These are phyloP conservation scores for Coregonus clupeaformis DNA, from an alignment of 2,113 vertebrate species.

Conservation along the genomic window DNA sequence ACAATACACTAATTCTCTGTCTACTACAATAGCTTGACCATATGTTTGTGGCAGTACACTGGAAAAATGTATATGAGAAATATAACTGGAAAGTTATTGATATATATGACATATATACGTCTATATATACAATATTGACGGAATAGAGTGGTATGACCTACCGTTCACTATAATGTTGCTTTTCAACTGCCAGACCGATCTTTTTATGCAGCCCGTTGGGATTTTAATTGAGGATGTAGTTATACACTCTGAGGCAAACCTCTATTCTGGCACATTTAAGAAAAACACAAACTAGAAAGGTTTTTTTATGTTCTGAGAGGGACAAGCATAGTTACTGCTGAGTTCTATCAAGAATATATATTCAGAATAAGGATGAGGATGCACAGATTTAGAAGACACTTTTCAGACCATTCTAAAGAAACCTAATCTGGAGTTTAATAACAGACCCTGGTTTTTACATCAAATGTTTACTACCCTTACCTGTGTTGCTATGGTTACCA, in stretches of 20 bases:
- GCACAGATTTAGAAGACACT: slow-evolving; percentile 46
- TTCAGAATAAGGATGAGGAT: slow-evolving; percentile 49
- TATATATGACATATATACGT: slow-evolving; percentile 2
- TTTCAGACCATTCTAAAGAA: slow-evolving; percentile 18
- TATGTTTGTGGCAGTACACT: slow-evolving; percentile 78
- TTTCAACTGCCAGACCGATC: slow-evolving; percentile 59
- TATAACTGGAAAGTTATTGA: slow-evolving; percentile 46
- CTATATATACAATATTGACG: slow-evolving; percentile 63
- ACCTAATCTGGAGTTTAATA: slow-evolving; percentile 53
- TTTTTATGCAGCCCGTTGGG: slow-evolving; percentile 66
- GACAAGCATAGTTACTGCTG: slow-evolving; percentile 43
- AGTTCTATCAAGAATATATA: slow-evolving; percentile 30
- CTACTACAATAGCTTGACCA: slow-evolving; percentile 78
- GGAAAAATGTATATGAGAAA: slow-evolving; percentile 53
- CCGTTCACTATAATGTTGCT: slow-evolving; percentile 61
- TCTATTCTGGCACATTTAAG: slow-evolving; percentile 9
- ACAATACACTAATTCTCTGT: slow-evolving; percentile 79
- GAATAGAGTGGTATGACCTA: slow-evolving; percentile 50
- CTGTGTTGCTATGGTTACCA: slow-evolving; percentile 27
- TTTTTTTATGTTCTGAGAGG: slow-evolving; percentile 64
- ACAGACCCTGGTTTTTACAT: slow-evolving; percentile 47
- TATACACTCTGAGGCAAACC: slow-evolving; percentile 35
- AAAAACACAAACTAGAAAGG: slow-evolving; percentile 33
- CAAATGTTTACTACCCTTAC: no score
- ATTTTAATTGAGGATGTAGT: slow-evolving; percentile 42